Conservation (phyloP, 1,140 invertebrate genomes). For the Bactericera cockerelli region DNA sequence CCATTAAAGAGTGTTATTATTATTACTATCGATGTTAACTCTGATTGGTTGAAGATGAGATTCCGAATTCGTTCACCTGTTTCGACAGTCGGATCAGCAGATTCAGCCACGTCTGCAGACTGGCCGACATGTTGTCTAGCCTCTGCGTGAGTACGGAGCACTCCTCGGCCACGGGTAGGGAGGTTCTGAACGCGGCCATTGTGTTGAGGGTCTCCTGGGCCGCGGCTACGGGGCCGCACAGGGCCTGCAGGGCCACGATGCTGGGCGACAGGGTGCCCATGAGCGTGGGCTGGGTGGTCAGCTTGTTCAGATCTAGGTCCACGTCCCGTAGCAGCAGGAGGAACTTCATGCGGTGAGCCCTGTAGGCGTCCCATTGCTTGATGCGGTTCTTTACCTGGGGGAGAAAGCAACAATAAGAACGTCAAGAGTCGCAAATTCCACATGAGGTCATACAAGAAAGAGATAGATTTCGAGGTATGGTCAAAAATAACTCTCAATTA, state of each 20-base stretch:
- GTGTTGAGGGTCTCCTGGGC: not conserved
- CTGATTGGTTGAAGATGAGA: too few species aligned
- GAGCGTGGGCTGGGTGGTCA: not conserved
- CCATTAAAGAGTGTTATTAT: too few species aligned
- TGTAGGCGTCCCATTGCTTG: not conserved
- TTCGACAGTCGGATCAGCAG: constrained; percentile 2
- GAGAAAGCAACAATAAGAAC: too few species aligned
- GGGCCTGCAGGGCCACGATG: not conserved
- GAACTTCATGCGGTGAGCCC: not conserved
- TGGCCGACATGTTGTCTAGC: not conserved
- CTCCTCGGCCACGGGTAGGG: not conserved
- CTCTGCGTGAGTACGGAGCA: not conserved
- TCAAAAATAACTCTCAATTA: too few species aligned
- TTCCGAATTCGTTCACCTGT: too few species aligned
- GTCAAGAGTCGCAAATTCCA: too few species aligned
- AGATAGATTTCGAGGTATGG: too few species aligned
- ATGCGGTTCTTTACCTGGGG: not conserved
- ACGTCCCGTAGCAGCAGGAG: not conserved
- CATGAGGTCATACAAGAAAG: too few species aligned
- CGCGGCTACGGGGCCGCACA: not conserved
- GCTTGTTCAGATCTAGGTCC: not conserved
- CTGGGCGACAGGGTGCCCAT: not conserved
- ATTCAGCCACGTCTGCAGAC: not conserved
- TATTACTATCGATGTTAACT: too few species aligned
- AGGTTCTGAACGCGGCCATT: not conserved